Conservation (phyloP, 1,140 invertebrate species). For the Drosophila littoralis region DNA sequence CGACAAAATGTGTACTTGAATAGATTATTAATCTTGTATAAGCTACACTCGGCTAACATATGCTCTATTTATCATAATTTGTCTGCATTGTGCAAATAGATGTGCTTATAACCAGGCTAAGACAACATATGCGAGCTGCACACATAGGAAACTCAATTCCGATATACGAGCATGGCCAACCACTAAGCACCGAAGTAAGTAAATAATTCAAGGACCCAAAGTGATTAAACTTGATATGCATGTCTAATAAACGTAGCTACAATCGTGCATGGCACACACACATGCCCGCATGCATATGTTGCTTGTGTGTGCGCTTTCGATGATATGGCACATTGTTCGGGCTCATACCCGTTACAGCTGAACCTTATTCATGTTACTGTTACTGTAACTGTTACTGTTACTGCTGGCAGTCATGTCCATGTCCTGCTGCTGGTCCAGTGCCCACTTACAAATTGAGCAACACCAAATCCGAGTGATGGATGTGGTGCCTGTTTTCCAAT, state of each 20-base stretch:
- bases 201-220: constrained; percentile 9
- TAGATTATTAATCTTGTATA: too few species aligned
- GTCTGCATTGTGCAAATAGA: background rate
- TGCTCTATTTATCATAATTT: background rate
- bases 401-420: constrained; percentile 16
- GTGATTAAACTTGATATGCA: constrained; percentile 35
- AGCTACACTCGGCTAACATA: background rate
- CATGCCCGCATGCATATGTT: background rate
- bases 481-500: constrained; percentile 23
- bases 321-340: constrained; percentile 13
- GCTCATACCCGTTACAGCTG: background rate
- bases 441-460: constrained; percentile 44
- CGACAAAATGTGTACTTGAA: too few species aligned
- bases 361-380: constrained; percentile 20
- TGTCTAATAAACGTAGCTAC: constrained; percentile 11
- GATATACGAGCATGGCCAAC: background rate
- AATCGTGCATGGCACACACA: background rate
- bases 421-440: constrained; percentile 16
- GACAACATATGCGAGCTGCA: background rate
- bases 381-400: constrained; percentile 10
- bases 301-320: background rate
- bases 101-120: background rate
- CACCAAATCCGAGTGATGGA: constrained; percentile 36
- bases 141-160: constrained; percentile 1
- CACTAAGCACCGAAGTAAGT: background rate